These are phyloP conservation scores for Typhlichthys subterraneus DNA, from an alignment of 2,797 vertebrate genomes.

Conservation along the genomic window DNA sequence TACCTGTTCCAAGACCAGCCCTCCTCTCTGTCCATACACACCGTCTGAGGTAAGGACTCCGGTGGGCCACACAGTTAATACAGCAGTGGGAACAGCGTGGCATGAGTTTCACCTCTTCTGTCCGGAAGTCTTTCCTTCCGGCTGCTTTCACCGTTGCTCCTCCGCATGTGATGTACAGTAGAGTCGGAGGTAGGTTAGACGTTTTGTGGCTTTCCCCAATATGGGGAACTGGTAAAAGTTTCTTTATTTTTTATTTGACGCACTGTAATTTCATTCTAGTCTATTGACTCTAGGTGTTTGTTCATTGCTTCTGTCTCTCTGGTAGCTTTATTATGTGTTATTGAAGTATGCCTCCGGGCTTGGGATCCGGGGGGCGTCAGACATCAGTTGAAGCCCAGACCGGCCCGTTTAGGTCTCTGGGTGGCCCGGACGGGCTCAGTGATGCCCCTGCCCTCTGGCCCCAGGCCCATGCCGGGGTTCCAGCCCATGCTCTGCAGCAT, in stretches of 20 bases:
- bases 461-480: slow-evolving; percentile 89
- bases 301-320: slow-evolving; percentile 27
- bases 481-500: slow-evolving; percentile 98
- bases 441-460: slow-evolving; percentile 91
- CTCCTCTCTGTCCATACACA: slow-evolving; percentile 16
- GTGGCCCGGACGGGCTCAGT: slow-evolving; percentile 88
- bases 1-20: slow-evolving; percentile 6
- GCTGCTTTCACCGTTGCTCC: slow-evolving; percentile 13
- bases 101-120: slow-evolving; percentile 29
- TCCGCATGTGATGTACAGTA: no score
- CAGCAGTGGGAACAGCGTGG: slow-evolving; percentile 24
- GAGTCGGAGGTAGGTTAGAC: slow-evolving; percentile 5
- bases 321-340: slow-evolving; percentile 2
- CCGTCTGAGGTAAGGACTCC: slow-evolving; percentile 56
- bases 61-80: slow-evolving; percentile 35
- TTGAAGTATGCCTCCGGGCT: slow-evolving; percentile 9
- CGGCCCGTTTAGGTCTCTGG: slow-evolving; percentile 83
- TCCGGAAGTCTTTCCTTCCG: slow-evolving; percentile 37
- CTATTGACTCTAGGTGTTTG: slow-evolving; percentile 30
- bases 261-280: slow-evolving; percentile 15
- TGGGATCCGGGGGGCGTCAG: slow-evolving; percentile 13
- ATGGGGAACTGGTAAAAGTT: slow-evolving; percentile 54
- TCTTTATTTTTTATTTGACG: background rate
- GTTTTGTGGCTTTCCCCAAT: slow-evolving; percentile 64
- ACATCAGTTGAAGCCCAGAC: slow-evolving; percentile 79